A percentile compares a stretch with the other conserved stretches of the same genome.
Evolutionary conservation across 2,888 invertebrate genomes (phyloP).

Genomic region (Loripinus fragilis): DNA sequence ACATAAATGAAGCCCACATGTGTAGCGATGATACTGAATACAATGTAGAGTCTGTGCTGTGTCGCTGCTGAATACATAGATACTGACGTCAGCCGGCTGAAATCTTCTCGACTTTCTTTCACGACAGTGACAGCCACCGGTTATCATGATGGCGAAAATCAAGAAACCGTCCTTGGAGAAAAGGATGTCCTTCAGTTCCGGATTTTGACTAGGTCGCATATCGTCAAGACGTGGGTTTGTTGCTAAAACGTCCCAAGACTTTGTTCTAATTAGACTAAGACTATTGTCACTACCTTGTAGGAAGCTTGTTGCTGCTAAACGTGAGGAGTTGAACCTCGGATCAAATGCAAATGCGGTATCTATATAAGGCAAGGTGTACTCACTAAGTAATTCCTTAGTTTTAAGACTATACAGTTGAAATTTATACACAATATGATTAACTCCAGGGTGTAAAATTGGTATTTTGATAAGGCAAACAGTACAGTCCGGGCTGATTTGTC

Average conservation of each 20-base stretch:
- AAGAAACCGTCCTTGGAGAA: slow-evolving; percentile 81
- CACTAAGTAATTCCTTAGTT: slow-evolving; percentile 72
- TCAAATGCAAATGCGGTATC: slow-evolving; percentile 81
- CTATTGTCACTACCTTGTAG: slow-evolving; percentile 76
- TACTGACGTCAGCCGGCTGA: slow-evolving; percentile 79
- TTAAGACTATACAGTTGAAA: slow-evolving; percentile 80
- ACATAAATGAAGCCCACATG: slow-evolving; percentile 81
- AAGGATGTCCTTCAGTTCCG: slow-evolving; percentile 77
- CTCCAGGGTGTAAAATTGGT: slow-evolving; percentile 69
- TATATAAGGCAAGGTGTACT: slow-evolving; percentile 73
- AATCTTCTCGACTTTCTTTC: slow-evolving; percentile 79
- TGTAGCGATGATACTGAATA: slow-evolving; percentile 81
- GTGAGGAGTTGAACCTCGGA: slow-evolving; percentile 79
- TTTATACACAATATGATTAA: slow-evolving; percentile 67
- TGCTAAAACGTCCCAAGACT: slow-evolving; percentile 74
- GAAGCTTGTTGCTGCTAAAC: slow-evolving; percentile 81
- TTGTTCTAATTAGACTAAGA: slow-evolving; percentile 76
- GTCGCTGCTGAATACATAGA: slow-evolving; percentile 81
- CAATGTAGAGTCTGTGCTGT: slow-evolving; percentile 80
- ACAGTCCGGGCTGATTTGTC: slow-evolving; percentile 82
- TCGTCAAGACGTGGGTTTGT: slow-evolving; percentile 79
- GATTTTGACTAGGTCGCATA: slow-evolving; percentile 75
- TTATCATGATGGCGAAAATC: slow-evolving; percentile 80
- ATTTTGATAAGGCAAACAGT: slow-evolving; percentile 79
- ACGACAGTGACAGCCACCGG: slow-evolving; percentile 78